Conservation (phyloP, 2,797 vertebrate species). For the Morelia viridis region DNA sequence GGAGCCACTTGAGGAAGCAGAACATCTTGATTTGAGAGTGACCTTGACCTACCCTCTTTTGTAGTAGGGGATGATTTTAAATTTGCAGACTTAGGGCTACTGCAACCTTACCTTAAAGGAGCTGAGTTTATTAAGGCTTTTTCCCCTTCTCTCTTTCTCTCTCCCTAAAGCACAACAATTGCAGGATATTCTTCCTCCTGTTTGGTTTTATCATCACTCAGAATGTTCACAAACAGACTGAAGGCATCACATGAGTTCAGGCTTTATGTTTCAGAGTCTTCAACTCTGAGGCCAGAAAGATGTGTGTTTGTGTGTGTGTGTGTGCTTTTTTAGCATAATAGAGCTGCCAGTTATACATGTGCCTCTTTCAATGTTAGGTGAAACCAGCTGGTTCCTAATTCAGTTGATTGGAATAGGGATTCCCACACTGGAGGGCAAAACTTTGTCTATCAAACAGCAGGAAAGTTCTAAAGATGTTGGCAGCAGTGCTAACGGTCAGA, state of each 20-base stretch:
- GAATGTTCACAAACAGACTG: not conserved
- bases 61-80: not conserved
- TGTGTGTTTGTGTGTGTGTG: not conserved
- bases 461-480: not conserved
- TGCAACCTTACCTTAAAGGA: not conserved
- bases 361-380: constrained; percentile 20
- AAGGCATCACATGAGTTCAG: not conserved
- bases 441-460: not conserved
- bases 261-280: not conserved
- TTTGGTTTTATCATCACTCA: not conserved
- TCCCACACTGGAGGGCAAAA: not conserved
- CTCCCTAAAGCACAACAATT: not conserved
- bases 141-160: not conserved
- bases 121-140: not conserved
- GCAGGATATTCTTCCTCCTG: not conserved
- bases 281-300: not conserved
- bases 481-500: not conserved
- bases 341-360: not conserved
- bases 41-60: not conserved
- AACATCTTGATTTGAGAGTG: not conserved
- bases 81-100: not conserved
- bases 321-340: not conserved
- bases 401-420: constrained; percentile 13
- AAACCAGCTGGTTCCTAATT: constrained; percentile 13
- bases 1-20: not conserved